These are phyloP conservation scores for Thrips palmi DNA, from an alignment of 1,140 invertebrate genomes.

Conservation along the genomic window DNA sequence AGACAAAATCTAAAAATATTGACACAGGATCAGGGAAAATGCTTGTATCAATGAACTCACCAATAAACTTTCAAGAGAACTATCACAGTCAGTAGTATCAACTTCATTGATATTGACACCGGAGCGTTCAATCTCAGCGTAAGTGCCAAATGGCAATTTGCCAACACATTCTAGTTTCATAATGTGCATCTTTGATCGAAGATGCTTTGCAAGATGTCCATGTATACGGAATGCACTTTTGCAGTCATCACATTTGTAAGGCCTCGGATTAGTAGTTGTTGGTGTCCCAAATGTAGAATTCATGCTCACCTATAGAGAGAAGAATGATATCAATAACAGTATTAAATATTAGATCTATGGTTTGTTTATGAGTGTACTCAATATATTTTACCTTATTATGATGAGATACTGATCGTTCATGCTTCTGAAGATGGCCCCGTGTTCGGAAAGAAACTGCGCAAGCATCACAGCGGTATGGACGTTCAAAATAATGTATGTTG, in stretches of 20 bases:
- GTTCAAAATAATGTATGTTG: conserved; percentile 91
- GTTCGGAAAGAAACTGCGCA: conserved; percentile 82
- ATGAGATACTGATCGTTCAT: conserved; percentile 74
- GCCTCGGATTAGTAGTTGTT: conserved; percentile 73
- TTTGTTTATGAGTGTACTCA: neutral
- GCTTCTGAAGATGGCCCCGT: conserved; percentile 81
- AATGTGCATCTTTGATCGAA: conserved; percentile 92
- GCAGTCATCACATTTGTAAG: conserved; percentile 88
- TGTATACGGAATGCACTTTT: conserved; percentile 92
- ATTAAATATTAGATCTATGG: neutral
- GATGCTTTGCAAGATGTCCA: conserved; percentile 88
- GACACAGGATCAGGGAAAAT: neutral
- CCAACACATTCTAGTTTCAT: conserved; percentile 83
- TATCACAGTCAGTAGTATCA: conserved; percentile 84
- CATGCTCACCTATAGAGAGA: conserved; percentile 38
- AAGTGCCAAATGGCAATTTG: conserved; percentile 89
- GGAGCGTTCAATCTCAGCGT: conserved; percentile 81
- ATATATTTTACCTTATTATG: conserved; percentile 56
- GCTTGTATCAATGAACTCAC: conserved; percentile 22
- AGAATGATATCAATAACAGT: conserved; percentile 7
- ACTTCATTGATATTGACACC: conserved; percentile 82
- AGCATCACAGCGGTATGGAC: conserved; percentile 76
- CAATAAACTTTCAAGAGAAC: conserved; percentile 70
- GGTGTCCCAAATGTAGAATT: conserved; percentile 69
- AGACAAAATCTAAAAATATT: neutral